A percentile compares a stretch with the other conserved stretches of the same genome.
These are phyloP conservation scores for Callionymus lyra DNA, from an alignment of 2,113 vertebrate genomes.

Conservation along the genomic window DNA sequence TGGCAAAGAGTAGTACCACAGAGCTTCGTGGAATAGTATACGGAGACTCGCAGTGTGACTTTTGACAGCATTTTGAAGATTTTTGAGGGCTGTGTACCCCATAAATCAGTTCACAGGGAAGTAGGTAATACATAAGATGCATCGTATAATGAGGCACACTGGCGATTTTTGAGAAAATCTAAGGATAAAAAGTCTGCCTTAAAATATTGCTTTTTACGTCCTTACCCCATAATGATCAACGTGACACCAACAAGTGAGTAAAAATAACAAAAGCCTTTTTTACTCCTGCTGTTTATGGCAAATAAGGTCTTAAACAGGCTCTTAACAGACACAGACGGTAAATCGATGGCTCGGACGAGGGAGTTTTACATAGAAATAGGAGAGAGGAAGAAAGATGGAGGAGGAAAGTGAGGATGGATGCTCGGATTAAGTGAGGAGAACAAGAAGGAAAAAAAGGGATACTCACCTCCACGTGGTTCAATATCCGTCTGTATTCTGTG, in stretches of 20 bases:
- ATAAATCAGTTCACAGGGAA: too few species aligned
- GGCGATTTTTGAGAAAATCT: too few species aligned
- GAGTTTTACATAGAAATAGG: slow-evolving; percentile 6
- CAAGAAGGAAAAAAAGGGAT: slow-evolving; percentile 7
- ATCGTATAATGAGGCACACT: too few species aligned
- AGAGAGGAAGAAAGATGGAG: slow-evolving; percentile 1
- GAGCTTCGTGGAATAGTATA: too few species aligned
- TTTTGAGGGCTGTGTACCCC: too few species aligned
- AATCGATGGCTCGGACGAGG: slow-evolving; percentile 46
- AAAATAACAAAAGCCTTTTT: slow-evolving; percentile 43
- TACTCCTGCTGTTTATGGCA: slow-evolving; percentile 39
- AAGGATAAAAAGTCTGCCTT: too few species aligned
- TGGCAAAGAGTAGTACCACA: too few species aligned
- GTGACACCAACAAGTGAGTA: slow-evolving; percentile 37
- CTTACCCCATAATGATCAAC: slow-evolving; percentile 52
- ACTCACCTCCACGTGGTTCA: slow-evolving; percentile 89
- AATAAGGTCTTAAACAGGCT: slow-evolving; percentile 58
- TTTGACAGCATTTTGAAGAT: too few species aligned
- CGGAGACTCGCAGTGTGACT: too few species aligned
- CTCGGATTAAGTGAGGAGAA: slow-evolving; percentile 10
- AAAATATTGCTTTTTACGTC: too few species aligned
- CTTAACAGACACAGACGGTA: slow-evolving; percentile 47
- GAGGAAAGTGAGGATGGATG: not conserved
- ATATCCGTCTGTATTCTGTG: slow-evolving; percentile 87
- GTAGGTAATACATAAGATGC: too few species aligned